phyloP scores from a whole-genome alignment of 2,797 vertebrate genomes.

The Lutjanus argentimaculatus region DNA sequence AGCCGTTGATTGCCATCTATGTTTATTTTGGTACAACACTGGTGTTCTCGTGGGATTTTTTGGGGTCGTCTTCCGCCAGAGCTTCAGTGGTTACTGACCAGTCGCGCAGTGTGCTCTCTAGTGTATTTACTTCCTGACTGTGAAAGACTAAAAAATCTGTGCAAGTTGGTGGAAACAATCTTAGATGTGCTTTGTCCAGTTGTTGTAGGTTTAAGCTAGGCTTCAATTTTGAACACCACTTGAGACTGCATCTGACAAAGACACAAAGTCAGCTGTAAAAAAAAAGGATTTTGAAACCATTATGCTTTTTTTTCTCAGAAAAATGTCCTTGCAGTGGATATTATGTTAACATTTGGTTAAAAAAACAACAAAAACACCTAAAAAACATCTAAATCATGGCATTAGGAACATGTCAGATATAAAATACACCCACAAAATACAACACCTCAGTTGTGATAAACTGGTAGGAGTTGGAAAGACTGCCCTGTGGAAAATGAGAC shows the following conservation, averaged over 20 bases:
- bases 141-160: not conserved
- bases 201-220: not conserved
- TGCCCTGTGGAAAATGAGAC: conserved; percentile 46
- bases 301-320: not conserved
- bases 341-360: not conserved
- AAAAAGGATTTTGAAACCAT: not conserved
- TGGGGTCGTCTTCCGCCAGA: not conserved
- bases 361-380: not conserved
- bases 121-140: not conserved
- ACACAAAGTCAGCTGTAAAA: not conserved
- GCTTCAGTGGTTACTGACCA: not conserved
- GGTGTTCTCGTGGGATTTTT: not conserved
- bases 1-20: not conserved
- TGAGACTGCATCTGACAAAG: not conserved
- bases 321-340: not conserved
- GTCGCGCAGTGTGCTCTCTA: not conserved
- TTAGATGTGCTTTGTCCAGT: not conserved
- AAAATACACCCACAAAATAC: conserved; percentile 31
- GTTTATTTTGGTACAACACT: not conserved
- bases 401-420: conserved; percentile 17
- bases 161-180: not conserved
- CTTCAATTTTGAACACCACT: not conserved
- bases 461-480: conserved; percentile 39
- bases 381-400: not conserved
- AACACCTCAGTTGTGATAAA: conserved; percentile 36